phyloP scores from a whole-genome alignment of 2,888 invertebrate species.

The Glaucopsyche alexis region DNA sequence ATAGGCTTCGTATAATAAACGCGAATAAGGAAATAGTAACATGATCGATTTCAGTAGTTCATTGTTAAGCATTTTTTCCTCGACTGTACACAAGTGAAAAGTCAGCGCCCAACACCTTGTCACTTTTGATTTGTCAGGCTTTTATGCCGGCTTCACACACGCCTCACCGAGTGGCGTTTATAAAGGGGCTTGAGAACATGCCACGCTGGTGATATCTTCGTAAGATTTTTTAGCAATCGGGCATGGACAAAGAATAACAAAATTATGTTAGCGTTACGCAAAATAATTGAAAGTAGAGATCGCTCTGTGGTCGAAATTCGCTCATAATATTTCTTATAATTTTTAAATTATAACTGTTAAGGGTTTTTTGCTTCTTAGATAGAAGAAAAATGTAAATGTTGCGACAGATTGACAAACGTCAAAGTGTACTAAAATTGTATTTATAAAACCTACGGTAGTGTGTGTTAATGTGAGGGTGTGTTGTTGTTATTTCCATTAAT shows the following conservation, averaged over 20 bases:
- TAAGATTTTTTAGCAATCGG: background rate
- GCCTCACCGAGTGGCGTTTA: background rate
- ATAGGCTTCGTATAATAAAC: no score
- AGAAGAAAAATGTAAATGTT: background rate
- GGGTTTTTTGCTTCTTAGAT: background rate
- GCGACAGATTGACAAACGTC: no score
- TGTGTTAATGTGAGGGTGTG: no score
- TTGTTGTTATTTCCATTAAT: no score
- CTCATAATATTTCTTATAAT: no score
- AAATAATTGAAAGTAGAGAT: background rate
- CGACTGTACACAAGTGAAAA: background rate
- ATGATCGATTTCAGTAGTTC: background rate
- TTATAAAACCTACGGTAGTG: no score
- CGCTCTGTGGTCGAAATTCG: background rate
- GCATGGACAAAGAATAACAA: background rate
- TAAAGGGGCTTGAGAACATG: background rate
- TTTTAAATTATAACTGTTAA: no score
- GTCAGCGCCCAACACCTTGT: background rate
- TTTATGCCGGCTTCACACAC: background rate
- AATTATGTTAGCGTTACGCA: no score
- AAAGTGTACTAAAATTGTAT: no score
- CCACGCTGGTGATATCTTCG: background rate
- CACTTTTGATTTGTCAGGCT: conserved; percentile 12
- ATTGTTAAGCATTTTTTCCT: background rate
- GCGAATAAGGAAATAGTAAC: background rate